phyloP scores from a whole-genome alignment of 2,797 vertebrate species.

The Coregonus ussuriensis region DNA sequence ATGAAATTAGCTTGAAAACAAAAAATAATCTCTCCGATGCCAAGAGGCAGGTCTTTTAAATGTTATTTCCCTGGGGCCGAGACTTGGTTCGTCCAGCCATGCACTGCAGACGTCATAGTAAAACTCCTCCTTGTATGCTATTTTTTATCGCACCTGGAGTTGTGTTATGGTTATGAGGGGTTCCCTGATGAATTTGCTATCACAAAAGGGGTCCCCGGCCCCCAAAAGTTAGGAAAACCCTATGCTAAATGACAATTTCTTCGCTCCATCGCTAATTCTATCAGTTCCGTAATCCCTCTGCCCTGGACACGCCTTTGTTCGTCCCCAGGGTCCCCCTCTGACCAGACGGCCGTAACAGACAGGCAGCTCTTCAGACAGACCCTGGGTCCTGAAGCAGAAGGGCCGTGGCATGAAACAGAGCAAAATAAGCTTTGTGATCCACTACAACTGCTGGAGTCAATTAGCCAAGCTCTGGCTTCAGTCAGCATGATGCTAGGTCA shows the following conservation, averaged over 20 bases:
- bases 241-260: background rate
- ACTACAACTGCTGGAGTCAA: constrained; percentile 11
- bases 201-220: no score
- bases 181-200: no score
- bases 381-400: constrained; percentile 18
- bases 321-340: background rate
- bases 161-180: no score
- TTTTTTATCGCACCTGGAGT: no score
- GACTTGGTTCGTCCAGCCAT: no score
- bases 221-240: no score
- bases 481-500: constrained; percentile 17
- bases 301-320: background rate
- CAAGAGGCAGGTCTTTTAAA: no score
- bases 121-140: no score
- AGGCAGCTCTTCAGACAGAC: constrained; percentile 24
- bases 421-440: background rate
- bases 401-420: background rate
- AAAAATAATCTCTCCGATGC: no score
- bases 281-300: background rate
- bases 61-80: no score
- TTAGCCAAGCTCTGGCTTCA: constrained; percentile 9
- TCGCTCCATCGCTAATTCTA: background rate
- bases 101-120: no score
- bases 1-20: no score
- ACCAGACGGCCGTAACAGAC: constrained; percentile 27